Base-by-base conservation (phyloP, 2,888 invertebrate species). In the Polydesmus complanatus region DNA sequence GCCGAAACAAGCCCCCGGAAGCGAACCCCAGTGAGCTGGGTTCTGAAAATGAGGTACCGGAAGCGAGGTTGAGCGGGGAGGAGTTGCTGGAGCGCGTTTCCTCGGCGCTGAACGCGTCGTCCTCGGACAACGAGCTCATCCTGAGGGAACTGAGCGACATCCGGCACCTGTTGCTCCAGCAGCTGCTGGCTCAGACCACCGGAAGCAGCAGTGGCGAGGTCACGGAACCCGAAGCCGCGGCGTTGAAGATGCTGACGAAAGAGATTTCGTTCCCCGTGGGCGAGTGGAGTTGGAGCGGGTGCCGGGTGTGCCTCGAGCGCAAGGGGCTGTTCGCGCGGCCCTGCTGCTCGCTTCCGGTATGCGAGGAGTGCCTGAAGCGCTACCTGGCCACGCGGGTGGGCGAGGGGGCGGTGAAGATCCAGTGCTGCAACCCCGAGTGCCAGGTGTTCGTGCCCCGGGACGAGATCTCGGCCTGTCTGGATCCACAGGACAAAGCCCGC, bases 331-430 rank as follows among this genome's bases (percentile, higher is more conserved):
- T 68, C 53, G 14, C 5, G 14, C 67, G 74, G 37, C 59, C 68
- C 18, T 75, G 75, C 61, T 75, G 75, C 64, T 60, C 65, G 27
- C 69, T 69, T 27, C 66, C 71, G 2, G 71, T 70, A 0, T 75
- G 75, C 63, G 67, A 70, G 53, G 58, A 62, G 1, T 75, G 75
- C 62, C 64, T 74, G 60, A 65, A 66, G 18, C 64, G 63, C 11
- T 74, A 73, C 64, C 65, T 72, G 54, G 62, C 65, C 0, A 61
- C 64, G 1, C 69, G 72, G 58, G 70, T 75, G 1, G 64, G 67
- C 5, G 65, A 69, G 49, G 73, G 71, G 0, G 66, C 67, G 3
- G 69, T 73, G 0, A 68, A 70, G 58, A 71, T 75, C 27, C 68
- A 69, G 49, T 75, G 75, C 63, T 68, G 71, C 14, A 70, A 68